Conservation (phyloP, 2,797 vertebrate genomes). For the Rhynchotus rufescens region DNA sequence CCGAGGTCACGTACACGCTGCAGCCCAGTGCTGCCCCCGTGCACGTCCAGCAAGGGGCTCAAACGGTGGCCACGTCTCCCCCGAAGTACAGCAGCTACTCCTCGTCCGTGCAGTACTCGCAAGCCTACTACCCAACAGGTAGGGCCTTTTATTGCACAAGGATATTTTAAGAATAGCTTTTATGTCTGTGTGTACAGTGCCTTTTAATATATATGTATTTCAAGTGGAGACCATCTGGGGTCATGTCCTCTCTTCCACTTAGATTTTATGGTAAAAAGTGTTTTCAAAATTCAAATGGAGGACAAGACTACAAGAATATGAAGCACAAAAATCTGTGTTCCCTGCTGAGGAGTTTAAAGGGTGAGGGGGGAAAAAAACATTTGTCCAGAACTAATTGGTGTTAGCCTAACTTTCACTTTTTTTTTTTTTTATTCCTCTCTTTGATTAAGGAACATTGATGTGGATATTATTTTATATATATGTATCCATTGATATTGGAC, state of each 20-base stretch:
- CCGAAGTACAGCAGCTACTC: slow-evolving; percentile 68
- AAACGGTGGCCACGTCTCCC: slow-evolving; percentile 44
- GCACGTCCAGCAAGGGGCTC: slow-evolving; percentile 73
- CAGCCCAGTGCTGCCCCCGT: slow-evolving; percentile 64
- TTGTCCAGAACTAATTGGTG: background rate
- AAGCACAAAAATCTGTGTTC: background rate
- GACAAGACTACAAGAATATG: too few relatives aligned
- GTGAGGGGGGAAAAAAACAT: background rate
- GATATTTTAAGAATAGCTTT: background rate
- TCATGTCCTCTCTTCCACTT: background rate
- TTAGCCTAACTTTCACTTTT: too few relatives aligned
- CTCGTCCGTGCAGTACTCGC: slow-evolving; percentile 70
- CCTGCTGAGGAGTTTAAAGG: background rate
- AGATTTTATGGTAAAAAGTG: background rate
- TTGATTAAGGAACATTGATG: background rate
- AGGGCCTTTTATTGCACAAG: slow-evolving; percentile 29
- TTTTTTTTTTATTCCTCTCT: background rate
- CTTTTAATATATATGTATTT: background rate
- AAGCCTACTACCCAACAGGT: slow-evolving; percentile 82
- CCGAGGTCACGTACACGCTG: slow-evolving; percentile 67
- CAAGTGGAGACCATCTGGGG: background rate
- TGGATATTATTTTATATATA: too few relatives aligned
- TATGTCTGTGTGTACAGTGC: background rate
- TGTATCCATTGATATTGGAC: background rate
- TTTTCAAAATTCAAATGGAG: background rate